These are phyloP conservation scores for Helleia helle DNA, from an alignment of 2,888 invertebrate species.

Conservation along the genomic window DNA sequence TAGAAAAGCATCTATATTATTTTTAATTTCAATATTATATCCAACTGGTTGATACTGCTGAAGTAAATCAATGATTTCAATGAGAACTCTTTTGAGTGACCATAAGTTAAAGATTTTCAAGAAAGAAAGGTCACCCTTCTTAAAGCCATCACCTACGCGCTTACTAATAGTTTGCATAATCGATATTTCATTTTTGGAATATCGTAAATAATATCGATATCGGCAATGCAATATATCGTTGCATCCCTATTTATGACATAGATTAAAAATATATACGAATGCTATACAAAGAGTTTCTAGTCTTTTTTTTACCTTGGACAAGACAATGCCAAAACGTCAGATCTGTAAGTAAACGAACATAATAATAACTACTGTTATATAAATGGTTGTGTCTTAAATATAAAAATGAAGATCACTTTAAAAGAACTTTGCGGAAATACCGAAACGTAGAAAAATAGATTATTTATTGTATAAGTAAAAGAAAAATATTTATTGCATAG, in stretches of 20 bases:
- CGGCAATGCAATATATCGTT: slow-evolving; percentile 4
- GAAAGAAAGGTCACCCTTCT: slow-evolving; percentile 11
- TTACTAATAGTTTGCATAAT: slow-evolving; percentile 1
- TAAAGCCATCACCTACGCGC: neutral
- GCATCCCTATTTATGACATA: slow-evolving; percentile 16
- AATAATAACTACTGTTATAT: slow-evolving; percentile 55
- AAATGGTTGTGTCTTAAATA: slow-evolving; percentile 67
- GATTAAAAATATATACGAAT: slow-evolving; percentile 27
- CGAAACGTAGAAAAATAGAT: slow-evolving; percentile 57
- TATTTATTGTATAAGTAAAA: slow-evolving; percentile 65
- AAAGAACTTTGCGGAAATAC: slow-evolving; percentile 44
- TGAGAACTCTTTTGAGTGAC: neutral
- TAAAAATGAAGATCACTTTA: slow-evolving; percentile 42
- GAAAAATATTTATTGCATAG: slow-evolving; percentile 71
- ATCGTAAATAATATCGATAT: slow-evolving; percentile 5
- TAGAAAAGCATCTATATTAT: too few relatives aligned
- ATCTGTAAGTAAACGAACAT: slow-evolving; percentile 35
- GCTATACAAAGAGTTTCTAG: slow-evolving; percentile 35
- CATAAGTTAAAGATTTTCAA: neutral
- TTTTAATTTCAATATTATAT: too few relatives aligned
- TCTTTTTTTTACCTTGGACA: slow-evolving; percentile 33
- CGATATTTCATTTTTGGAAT: slow-evolving; percentile 8
- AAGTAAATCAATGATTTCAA: neutral
- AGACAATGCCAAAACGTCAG: slow-evolving; percentile 56
- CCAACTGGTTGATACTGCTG: too few relatives aligned